Evolutionary conservation across 2,888 invertebrate species (phyloP).

Genomic region (Ophonus ardosiacus): DNA sequence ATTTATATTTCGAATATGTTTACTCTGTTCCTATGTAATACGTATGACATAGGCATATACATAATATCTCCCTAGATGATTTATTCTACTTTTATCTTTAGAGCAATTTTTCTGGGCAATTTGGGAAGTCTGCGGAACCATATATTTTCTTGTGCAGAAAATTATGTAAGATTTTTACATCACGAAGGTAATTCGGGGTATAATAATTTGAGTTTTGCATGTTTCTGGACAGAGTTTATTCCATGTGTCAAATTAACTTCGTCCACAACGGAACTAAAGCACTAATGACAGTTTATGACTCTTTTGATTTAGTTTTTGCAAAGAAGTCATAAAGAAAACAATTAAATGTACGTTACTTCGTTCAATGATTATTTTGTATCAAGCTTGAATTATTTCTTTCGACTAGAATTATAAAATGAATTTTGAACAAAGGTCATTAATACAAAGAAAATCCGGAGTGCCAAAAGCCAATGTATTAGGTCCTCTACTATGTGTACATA

Average conservation of each 20-base stretch:
- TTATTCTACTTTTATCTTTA: not conserved
- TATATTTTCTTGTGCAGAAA: constrained; percentile 41
- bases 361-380: not conserved
- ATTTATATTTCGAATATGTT: not conserved
- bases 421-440: no score
- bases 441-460: no score
- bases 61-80: not conserved
- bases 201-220: constrained; percentile 44
- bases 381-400: not conserved
- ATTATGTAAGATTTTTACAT: constrained; percentile 48
- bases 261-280: constrained; percentile 4
- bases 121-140: not conserved
- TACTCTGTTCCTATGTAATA: no score
- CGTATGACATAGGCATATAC: not conserved
- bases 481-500: no score
- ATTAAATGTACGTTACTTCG: not conserved
- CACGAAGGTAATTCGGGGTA: constrained; percentile 42
- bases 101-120: not conserved
- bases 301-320: not conserved
- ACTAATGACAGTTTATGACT: constrained; percentile 35
- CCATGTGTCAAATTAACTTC: constrained; percentile 35
- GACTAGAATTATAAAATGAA: no score
- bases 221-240: constrained; percentile 44
- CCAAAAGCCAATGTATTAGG: no score
- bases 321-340: not conserved